A percentile compares a stretch with the other conserved stretches of the same genome.
phyloP scores from a whole-genome alignment of 2,888 invertebrate species.

The Hanleya hanleyi region DNA sequence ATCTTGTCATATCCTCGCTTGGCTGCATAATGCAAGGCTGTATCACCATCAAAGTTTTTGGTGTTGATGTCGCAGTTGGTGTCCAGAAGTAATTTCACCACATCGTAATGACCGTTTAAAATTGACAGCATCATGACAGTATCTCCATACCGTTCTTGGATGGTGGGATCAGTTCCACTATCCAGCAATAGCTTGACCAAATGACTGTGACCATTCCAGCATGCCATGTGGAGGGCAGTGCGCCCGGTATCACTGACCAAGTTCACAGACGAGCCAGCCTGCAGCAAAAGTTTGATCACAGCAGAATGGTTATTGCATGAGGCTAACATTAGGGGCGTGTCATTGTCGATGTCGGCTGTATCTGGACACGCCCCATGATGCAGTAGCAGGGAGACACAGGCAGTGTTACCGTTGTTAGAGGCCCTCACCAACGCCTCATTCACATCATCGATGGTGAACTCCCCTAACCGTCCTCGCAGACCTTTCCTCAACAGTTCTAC shows the following conservation, averaged over 20 bases:
- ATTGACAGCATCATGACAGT: conserved; percentile 35
- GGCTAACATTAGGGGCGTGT: conserved; percentile 47
- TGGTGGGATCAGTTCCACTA: conserved; percentile 20
- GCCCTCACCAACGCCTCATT: conserved; percentile 41
- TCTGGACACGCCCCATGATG: conserved; percentile 39
- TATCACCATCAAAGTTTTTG: conserved; percentile 15
- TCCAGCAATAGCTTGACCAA: conserved; percentile 18
- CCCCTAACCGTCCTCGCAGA: conserved; percentile 37
- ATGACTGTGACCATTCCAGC: conserved; percentile 18
- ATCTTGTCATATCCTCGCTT: background rate
- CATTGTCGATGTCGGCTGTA: conserved; percentile 44
- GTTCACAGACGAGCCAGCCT: conserved; percentile 32
- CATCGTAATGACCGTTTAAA: conserved; percentile 17
- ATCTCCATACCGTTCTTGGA: conserved; percentile 21
- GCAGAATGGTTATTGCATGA: conserved; percentile 36
- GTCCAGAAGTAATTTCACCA: conserved; percentile 21
- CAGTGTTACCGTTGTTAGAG: conserved; percentile 31
- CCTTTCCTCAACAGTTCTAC: conserved; percentile 37
- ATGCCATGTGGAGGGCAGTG: conserved; percentile 43
- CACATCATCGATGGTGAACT: conserved; percentile 31
- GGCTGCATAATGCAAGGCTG: conserved; percentile 23
- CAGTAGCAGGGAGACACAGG: conserved; percentile 26
- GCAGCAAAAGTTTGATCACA: conserved; percentile 31
- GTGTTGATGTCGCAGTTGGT: background rate
- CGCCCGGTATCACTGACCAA: conserved; percentile 33